Evolutionary conservation across 2,797 vertebrate genomes (phyloP), one percentile per base, ranked within the genome.

Genomic region (Cuniculus paca): DNA sequence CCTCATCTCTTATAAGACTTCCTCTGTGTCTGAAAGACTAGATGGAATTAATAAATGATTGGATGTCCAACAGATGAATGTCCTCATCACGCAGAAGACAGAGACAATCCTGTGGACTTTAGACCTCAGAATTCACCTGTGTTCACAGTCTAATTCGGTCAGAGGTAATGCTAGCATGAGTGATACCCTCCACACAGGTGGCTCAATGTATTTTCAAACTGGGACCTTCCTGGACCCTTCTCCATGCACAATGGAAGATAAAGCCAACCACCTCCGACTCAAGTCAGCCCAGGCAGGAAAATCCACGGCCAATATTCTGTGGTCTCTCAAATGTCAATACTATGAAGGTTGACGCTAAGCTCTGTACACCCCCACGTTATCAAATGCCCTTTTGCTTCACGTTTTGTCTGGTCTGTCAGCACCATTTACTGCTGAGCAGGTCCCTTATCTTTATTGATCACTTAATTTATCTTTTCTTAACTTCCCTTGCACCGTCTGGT

Each of bases 371-470:
- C 95, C 98, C 98, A 97, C 97, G 97, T 98, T 97, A 98, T 98
- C 98, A 98, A 98, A 98, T 97, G 94, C 97, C 98, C 94, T 42
- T 98, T 98, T 97, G 80, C 97, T 91, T 90, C 96, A 94, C 92
- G 97, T 98, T 98, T 98, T 96, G 97, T 97, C 98, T 95, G 96
- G 97, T 98, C 98, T 98, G 98, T 98, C 98, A 97, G 97, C 98
- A 97, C 98, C 98, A 98, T 98, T 98, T 98, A 98, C 98, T 98
- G 97, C 98, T 98, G 91, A 98, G 97, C 97, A 97, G 98, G 98
- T 98, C 97, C 98, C 98, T 98, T 98, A 98, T 98, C 98, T 97
- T 99, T 99, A 99, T 99, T 99, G 99, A 99, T 99, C 99, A 98
- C 98, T 99, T 99, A 99, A 99, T 99, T 99, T 99, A 98, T 98